These are phyloP conservation scores for Coenobita brevimanus DNA, from an alignment of 1,140 invertebrate species.

Conservation along the genomic window DNA sequence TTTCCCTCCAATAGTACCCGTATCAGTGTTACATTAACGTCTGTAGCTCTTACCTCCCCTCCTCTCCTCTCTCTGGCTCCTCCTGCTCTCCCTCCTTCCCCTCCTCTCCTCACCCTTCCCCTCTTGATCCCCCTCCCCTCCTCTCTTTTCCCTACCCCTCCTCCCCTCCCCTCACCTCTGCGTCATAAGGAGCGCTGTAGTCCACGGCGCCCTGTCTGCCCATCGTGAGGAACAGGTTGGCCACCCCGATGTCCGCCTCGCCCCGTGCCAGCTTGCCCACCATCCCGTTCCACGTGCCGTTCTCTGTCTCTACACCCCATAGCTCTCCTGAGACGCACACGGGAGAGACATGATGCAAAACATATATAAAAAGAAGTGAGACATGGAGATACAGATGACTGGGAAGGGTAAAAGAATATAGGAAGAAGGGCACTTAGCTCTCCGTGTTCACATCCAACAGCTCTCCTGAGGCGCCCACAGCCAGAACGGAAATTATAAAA, in stretches of 20 bases:
- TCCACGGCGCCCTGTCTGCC: slow-evolving; percentile 44
- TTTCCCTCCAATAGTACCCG: too few relatives aligned
- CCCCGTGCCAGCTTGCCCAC: slow-evolving; percentile 54
- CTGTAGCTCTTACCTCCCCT: too few relatives aligned
- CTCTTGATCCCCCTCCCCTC: too few relatives aligned
- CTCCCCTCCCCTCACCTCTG: slow-evolving; percentile 37
- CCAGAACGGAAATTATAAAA: not conserved
- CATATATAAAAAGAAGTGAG: not conserved
- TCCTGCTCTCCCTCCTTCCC: too few relatives aligned
- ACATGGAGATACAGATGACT: not conserved
- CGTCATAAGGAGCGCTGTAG: slow-evolving; percentile 66
- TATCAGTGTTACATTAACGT: too few relatives aligned
- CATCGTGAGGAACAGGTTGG: slow-evolving; percentile 58
- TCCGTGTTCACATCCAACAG: too few relatives aligned
- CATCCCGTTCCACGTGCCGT: slow-evolving; percentile 63
- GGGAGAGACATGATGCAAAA: not conserved
- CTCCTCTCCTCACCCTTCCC: too few relatives aligned
- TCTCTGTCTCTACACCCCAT: slow-evolving; percentile 43
- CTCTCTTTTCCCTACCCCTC: not conserved
- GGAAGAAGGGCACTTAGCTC: too few relatives aligned
- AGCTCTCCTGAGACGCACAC: slow-evolving; percentile 45
- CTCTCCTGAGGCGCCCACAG: not conserved
- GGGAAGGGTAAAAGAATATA: too few relatives aligned
- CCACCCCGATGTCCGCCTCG: slow-evolving; percentile 62
- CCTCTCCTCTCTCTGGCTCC: too few relatives aligned